phyloP scores from a whole-genome alignment of 2,113 vertebrate genomes.

The mouse (Mus musculus) region GRCm39 chr5:81216501-81217000 shows the following conservation, averaged over 20 bases:
- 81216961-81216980: constrained; percentile 54
- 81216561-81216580: background rate
- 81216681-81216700: background rate
- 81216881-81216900: background rate
- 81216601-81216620: background rate
- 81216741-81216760: background rate
- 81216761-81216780: background rate
- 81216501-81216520: background rate
- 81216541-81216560: background rate
- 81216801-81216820: constrained; percentile 10
- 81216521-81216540: background rate
- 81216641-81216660: background rate
- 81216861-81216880: constrained; percentile 26
- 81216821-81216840: constrained; percentile 56
- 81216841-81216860: constrained; percentile 69
- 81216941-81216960: constrained; percentile 50
- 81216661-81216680: background rate
- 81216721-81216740: background rate
- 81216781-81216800: background rate
- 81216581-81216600: background rate
- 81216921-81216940: constrained; percentile 40
- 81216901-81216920: constrained; percentile 60
- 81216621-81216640: background rate
- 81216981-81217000: constrained; percentile 37
- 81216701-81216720: background rate